Conservation (phyloP, 2,113 vertebrate species). For the Oenanthe melanoleuca region DNA sequence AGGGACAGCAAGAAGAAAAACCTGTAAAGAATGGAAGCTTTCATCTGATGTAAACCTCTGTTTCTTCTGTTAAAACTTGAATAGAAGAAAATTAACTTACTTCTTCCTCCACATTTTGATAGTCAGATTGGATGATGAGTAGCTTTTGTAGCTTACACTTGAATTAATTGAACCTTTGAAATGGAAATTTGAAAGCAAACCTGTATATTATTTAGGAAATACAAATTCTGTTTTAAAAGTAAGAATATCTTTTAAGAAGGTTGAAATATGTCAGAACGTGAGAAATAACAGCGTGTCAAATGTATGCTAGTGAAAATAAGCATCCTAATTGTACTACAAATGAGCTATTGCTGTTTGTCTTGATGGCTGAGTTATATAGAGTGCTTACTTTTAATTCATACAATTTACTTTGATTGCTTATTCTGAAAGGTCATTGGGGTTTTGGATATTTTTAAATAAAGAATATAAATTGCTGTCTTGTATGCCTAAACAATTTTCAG, state of each 20-base stretch:
- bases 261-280: not conserved
- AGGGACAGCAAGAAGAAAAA: not conserved
- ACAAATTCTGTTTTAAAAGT: not conserved
- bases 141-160: slow-evolving; percentile 11
- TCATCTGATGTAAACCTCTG: not conserved
- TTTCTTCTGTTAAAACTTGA: slow-evolving; percentile 13
- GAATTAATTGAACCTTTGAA: slow-evolving; percentile 43
- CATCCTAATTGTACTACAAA: not conserved
- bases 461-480: not conserved
- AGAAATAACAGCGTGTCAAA: not conserved
- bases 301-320: not conserved
- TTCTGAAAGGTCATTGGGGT: not conserved
- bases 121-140: not conserved
- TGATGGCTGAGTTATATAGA: not conserved
- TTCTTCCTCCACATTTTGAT: not conserved
- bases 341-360: not conserved
- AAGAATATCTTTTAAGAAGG: not conserved
- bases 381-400: not conserved
- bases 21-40: not conserved
- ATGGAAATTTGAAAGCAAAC: slow-evolving; percentile 44
- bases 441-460: not conserved
- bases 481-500: not conserved
- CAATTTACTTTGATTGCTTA: not conserved
- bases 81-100: slow-evolving; percentile 1
- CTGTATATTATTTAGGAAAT: slow-evolving; percentile 12